Base-by-base conservation (phyloP, 2,797 vertebrate species). In the Micrastur ruficollis region DNA sequence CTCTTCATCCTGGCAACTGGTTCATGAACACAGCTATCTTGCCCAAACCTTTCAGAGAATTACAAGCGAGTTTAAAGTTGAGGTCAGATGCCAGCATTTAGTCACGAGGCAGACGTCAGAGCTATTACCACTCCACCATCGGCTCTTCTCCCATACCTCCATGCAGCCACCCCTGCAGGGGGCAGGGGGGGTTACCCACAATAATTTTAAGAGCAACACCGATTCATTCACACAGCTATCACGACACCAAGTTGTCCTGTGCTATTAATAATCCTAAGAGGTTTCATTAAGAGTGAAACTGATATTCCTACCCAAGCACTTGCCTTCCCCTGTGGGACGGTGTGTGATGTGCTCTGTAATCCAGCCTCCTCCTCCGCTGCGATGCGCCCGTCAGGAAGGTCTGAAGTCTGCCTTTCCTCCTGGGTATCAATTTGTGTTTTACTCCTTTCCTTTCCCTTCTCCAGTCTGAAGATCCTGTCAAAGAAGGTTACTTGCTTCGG, bases 401-500 rank as follows among this genome's bases (percentile, higher is more conserved):
- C 93, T 8, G 11, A 5, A 3, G 26, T 13, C 53, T 42, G 44
- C 42, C 52, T 44, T 19, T 94, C 93, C 84, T 61, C 61, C 81
- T 72, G 59, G 23, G 59, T 49, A 58, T 95, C 97, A 36, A 91
- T 95, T n/a, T 89, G 97, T 0, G 27, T 46, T 58, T 93, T 88
- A 29, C 9, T 86, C 8, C 95, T 81, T 4, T 27, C 97, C 81
- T 92, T 94, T 58, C 91, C 94, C 81, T 97, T 98, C 52, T 98
- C 98, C 97, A 75, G 86, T 50, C 97, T 99, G 97, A 99, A 99
- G 94, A 99, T 84, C 92, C 98, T 99, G 83, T 98, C 98, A 8
- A 99, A 98, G 82, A 98, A 78, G 31, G 62, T 96, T 40, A 84
- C 13, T 90, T 96, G 97, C 66, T 94, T 97, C 10, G 95, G 74